Base-by-base conservation (phyloP, 2,113 vertebrate genomes). In the Cynopterus brachyotis region DNA sequence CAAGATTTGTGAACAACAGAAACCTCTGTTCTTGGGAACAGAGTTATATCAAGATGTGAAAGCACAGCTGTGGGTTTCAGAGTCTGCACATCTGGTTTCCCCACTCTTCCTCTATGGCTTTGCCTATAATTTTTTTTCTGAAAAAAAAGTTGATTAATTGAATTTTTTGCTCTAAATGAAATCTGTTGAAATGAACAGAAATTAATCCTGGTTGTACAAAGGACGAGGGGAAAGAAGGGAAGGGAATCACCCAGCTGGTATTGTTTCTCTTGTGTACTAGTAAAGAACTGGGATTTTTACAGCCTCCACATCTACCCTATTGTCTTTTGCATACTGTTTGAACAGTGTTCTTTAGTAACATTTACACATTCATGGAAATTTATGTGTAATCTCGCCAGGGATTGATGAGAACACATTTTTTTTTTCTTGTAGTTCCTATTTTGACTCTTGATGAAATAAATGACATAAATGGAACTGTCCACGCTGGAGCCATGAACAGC, bases 41-140 rank as follows among this genome's bases (percentile, higher is more conserved):
- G 30, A 15, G 50, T 90, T 96, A 95, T 98, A 96, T 93, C 69
- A 40, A 94, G 88, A 66, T 47, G 1, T 32, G 78, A 47, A 30
- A 37, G 59, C 81, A 19, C 97, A 97, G 97, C 85, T 97, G 97
- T 93, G 73, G 32, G 89, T 98, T 96, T 98, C 97, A 95, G 89
- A 45, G 9, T 28, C 55, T 37, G 62, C 40, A 16, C 73, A 3
- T 45, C 84, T 94, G 96, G 47, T 37, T 95, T 94, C 95, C 84
- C 87, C 37, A 1, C 28, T 9, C 79, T 3, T 2, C 35, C n/a
- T n/a, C 45, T 12, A 1, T 4, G 17, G 30, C 16, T 6, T 59
- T 45, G 19, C 45, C 35, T 40, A 0, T 55, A 6, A 9, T 22
- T 76, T 84, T 64, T 66, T 50, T 64, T 30, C 11, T 80, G 81